Evolutionary conservation across 2,888 invertebrate species (phyloP), one percentile per base, ranked within the genome.

Genomic region (Hemicrepidius hirtus): DNA sequence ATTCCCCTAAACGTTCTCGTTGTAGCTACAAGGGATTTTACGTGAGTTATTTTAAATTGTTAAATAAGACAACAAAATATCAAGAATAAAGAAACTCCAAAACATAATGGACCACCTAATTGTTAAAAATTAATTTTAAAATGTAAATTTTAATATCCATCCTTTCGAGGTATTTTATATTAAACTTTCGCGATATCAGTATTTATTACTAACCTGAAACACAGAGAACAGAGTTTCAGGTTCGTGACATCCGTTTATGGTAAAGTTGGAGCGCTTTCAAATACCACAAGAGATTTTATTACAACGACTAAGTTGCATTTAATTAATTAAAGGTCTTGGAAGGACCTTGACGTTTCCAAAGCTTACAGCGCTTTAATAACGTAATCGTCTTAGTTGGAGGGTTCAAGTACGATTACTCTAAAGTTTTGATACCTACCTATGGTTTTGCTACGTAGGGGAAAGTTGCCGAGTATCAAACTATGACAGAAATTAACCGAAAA

Each of bases 311-410:
- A 53, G 53, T 53, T 53, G 53, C 53, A 53, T 32, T 53, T 53
- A 53, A 53, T 53, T 53, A 53, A 53, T 53, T 53, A 53, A 53
- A 53, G 53, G 53, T 53, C 53, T 53, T 53, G 32, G 53, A 53
- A 53, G 53, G 53, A 53, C 53, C 53, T 53, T 53, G 53, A 53
- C 53, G 53, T 53, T 53, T 53, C 53, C 28, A 53, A 16, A 28
- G 53, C 53, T 53, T 53, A 53, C 53, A 53, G 53, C 28, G 53
- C 21, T 53, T 53, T 53, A 53, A 53, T 53, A 53, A 53, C 53
- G 53, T 53, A 53, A 53, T 53, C 53, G 24, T 53, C 53, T 53
- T 53, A 53, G 53, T 53, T 53, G n/a, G 24, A 12, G 21, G 44
- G 53, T 53, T 53, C 53, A 28, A 53, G 53, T 20, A 7, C 53